These are phyloP conservation scores for Cebidichthys violaceus DNA, from an alignment of 2,113 vertebrate species.

Conservation along the genomic window DNA sequence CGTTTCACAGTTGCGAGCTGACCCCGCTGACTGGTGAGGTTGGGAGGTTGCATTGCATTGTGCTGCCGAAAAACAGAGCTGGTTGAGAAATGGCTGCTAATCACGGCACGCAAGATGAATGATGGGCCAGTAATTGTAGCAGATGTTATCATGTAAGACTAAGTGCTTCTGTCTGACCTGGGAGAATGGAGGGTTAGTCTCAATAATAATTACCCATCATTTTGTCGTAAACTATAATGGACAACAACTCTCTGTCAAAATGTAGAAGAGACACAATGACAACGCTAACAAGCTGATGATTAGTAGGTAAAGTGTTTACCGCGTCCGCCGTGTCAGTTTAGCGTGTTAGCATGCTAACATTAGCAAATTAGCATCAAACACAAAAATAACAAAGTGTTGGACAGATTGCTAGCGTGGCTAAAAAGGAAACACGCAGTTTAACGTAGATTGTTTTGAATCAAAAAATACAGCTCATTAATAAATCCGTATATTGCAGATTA, in stretches of 20 bases:
- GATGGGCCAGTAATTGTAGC: background rate
- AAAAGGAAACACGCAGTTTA: background rate
- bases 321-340: background rate
- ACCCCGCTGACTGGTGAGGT: slow-evolving; percentile 27
- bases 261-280: background rate
- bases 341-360: background rate
- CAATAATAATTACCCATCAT: slow-evolving; percentile 23
- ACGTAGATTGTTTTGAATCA: background rate
- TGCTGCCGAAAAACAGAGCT: slow-evolving; percentile 14
- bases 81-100: slow-evolving; percentile 24
- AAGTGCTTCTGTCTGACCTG: slow-evolving; percentile 36
- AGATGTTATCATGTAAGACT: slow-evolving; percentile 34
- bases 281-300: background rate
- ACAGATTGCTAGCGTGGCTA: background rate
- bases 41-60: slow-evolving; percentile 17
- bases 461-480: background rate
- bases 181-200: background rate
- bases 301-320: background rate
- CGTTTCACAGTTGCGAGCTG: background rate
- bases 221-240: slow-evolving; percentile 9
- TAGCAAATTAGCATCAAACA: background rate
- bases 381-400: background rate
- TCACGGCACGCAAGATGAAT: slow-evolving; percentile 19
- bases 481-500: no score
- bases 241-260: slow-evolving; percentile 4